Evolutionary conservation across 2,797 vertebrate genomes (phyloP).

Genomic region (Myoxocephalus aenaeus): DNA sequence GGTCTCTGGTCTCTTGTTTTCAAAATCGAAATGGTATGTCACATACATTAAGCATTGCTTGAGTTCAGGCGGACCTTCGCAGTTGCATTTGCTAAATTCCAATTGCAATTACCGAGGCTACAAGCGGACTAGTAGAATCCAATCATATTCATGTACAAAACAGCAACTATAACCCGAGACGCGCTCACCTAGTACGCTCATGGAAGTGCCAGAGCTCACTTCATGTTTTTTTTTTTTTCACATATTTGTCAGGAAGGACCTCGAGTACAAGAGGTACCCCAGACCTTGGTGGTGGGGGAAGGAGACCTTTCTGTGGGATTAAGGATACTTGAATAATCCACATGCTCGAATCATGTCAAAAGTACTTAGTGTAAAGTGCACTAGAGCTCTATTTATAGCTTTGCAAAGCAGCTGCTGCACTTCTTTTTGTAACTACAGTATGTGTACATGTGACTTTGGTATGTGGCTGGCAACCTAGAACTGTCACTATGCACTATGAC

Average conservation of each 20-base stretch:
- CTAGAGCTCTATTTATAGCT: slow-evolving; percentile 40
- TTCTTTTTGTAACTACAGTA: slow-evolving; percentile 34
- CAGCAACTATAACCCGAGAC: not conserved
- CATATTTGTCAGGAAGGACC: not conserved
- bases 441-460: slow-evolving; percentile 31
- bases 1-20: not conserved
- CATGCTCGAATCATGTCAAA: slow-evolving; percentile 27
- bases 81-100: not conserved
- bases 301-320: slow-evolving; percentile 4
- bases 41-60: slow-evolving; percentile 13
- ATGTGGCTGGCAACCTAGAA: slow-evolving; percentile 46
- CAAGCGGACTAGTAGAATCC: not conserved
- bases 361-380: slow-evolving; percentile 19
- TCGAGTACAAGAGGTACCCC: not conserved
- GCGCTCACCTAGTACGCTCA: not conserved
- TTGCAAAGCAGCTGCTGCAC: not conserved
- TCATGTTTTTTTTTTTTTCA: not conserved
- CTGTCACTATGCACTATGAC: slow-evolving; percentile 40
- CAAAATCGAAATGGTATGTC: slow-evolving; percentile 5
- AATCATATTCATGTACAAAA: not conserved
- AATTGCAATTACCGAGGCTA: not conserved
- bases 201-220: not conserved
- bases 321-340: slow-evolving; percentile 24
- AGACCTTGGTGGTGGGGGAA: not conserved
- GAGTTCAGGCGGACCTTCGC: not conserved